Conservation (phyloP, 2,797 vertebrate genomes). For the Myoxocephalus aenaeus region DNA sequence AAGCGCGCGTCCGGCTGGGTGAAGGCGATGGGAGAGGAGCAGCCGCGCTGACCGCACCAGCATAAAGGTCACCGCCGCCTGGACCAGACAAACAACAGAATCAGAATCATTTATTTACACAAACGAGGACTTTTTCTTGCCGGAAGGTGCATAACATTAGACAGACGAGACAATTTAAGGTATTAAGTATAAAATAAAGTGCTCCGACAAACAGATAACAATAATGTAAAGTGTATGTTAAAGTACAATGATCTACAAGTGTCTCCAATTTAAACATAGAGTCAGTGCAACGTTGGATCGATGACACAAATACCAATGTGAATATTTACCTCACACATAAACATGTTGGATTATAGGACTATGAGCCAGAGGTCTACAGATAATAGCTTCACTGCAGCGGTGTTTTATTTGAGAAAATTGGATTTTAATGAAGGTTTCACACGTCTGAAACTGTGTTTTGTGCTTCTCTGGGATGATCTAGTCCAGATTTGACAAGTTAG, state of each 20-base stretch:
- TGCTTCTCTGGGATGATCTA: neutral
- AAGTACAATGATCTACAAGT: neutral
- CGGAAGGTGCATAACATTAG: neutral
- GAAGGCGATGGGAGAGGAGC: conserved; percentile 8
- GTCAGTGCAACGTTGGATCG: neutral
- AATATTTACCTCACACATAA: neutral
- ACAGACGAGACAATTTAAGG: too few species aligned
- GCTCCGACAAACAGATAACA: too few species aligned
- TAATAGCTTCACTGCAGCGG: too few species aligned
- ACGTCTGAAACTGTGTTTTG: neutral
- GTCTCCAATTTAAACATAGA: neutral
- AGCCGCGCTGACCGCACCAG: conserved; percentile 25
- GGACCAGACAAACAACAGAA: neutral
- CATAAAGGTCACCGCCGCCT: conserved; percentile 50
- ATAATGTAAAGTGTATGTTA: too few species aligned
- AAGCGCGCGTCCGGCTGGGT: neutral
- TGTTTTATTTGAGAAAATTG: too few species aligned
- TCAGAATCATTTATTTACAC: too few species aligned
- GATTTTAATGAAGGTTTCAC: neutral
- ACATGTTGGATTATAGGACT: neutral
- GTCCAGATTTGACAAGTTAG: neutral
- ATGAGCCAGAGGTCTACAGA: neutral
- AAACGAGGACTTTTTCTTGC: too few species aligned
- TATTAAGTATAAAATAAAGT: too few species aligned
- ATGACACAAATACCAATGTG: neutral